phyloP scores from a whole-genome alignment of 2,797 vertebrate species.

The Nannoperca obscura region DNA sequence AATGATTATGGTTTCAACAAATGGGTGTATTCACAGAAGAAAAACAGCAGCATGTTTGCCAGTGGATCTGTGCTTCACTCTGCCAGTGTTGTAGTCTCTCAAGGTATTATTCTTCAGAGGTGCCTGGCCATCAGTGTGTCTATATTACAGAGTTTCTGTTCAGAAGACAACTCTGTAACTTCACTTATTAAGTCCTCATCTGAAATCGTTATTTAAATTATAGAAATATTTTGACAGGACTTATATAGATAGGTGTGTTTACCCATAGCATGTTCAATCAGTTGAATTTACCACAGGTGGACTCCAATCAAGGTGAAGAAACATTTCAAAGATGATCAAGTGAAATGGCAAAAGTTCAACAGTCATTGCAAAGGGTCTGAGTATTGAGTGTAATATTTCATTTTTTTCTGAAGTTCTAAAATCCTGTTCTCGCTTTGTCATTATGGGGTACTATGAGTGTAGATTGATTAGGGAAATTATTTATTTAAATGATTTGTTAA shows the following conservation, averaged over 20 bases:
- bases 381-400: too few species aligned
- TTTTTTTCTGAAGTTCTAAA: too few species aligned
- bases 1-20: conserved; percentile 32
- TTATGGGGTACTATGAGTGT: too few species aligned
- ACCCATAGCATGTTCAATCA: too few species aligned
- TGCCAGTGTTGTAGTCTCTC: neutral
- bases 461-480: too few species aligned
- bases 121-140: neutral
- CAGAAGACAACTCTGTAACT: neutral
- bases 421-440: too few species aligned
- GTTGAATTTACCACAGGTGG: too few species aligned
- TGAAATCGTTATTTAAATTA: neutral
- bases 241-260: too few species aligned
- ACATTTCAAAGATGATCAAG: too few species aligned
- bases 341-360: neutral
- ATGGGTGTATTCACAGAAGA: conserved; percentile 27
- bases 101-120: neutral
- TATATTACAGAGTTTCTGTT: neutral
- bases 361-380: conserved; percentile 5
- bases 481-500: too few species aligned
- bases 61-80: conserved; percentile 1
- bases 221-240: too few species aligned
- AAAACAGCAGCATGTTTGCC: conserved; percentile 21
- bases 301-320: too few species aligned
- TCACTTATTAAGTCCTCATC: neutral